Base-by-base conservation (phyloP, 2,113 vertebrate species). In the Centropristis striata region DNA sequence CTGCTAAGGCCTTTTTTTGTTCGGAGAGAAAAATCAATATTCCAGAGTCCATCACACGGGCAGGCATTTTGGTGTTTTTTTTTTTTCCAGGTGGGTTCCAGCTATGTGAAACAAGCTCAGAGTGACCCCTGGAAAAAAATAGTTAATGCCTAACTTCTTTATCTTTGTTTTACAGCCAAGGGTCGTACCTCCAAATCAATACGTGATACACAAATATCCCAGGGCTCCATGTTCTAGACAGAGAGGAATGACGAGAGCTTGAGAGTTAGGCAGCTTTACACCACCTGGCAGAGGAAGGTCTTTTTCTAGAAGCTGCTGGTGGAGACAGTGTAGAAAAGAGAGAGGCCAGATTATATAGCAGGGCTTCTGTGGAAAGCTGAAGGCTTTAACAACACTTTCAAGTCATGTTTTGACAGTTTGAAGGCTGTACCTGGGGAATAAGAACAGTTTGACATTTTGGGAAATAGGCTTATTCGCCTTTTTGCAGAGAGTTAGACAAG, bases 141-240 rank as follows among this genome's bases (percentile, higher is more conserved):
- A 91, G 88, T 92, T 96, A 95, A 93, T 93, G 66, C 64, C 92
- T 96, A 96, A 95, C 85, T 85, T 87, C 67, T 90, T 95, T 91
- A 92, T 95, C 96, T 95, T 77, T 86, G 67, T 81, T 94, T 87
- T 90, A 94, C 92, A 94, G 95, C 90, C 83, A 79, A 65, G 92
- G 71, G 90, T 95, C 95, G 93, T 88, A 94, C 90, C 81, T 92
- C 90, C 92, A 87, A 92, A 95, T 96, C 95, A 93, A 95, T 95
- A 95, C 80, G 74, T 39, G 81, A 88, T 89, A 90, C 90, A 93
- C 88, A 94, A 92, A 94, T 95, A 94, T 93, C 87, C 88, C 91
- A 84, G 91, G 84, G 82, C 90, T 93, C 85, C 86, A 66, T 91
- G 90, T 93, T 91, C 91, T 75, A 50, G 84, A 76, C 82, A 74